Percentiles rank a stretch among this genome's conserved stretches.
Evolutionary conservation across 2,888 invertebrate genomes (phyloP).

Genomic region (Schizotus pectinicornis): DNA sequence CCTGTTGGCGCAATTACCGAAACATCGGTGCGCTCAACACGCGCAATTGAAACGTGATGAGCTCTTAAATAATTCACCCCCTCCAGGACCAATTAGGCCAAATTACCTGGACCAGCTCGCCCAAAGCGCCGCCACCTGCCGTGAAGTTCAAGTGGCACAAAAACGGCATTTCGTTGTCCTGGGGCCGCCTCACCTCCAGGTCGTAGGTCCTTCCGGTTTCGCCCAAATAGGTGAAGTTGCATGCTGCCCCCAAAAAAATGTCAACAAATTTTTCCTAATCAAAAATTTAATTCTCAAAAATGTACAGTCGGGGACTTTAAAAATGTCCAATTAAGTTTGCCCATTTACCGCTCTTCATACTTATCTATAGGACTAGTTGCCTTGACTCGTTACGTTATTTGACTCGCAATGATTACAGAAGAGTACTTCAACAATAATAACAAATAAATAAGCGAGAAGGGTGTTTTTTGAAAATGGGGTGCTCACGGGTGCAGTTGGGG

Average conservation of each 20-base stretch:
- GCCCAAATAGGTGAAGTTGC: conserved; percentile 84
- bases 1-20: too few relatives aligned
- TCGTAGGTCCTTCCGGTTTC: conserved; percentile 82
- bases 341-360: too few relatives aligned
- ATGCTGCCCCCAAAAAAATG: conserved; percentile 66
- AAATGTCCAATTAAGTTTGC: too few relatives aligned
- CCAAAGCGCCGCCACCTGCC: conserved; percentile 76
- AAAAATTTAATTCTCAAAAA: not conserved
- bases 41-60: not conserved
- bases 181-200: conserved; percentile 76
- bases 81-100: not conserved
- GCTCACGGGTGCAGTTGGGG: conserved; percentile 79
- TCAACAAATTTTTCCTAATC: not conserved
- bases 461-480: too few relatives aligned
- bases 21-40: too few relatives aligned
- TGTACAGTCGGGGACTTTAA: too few relatives aligned
- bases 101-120: conserved; percentile 80
- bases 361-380: too few relatives aligned
- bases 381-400: too few relatives aligned
- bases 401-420: too few relatives aligned
- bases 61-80: too few relatives aligned
- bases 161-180: conserved; percentile 78
- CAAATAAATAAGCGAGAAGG: too few relatives aligned
- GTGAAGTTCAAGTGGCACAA: conserved; percentile 84
- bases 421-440: too few relatives aligned